Evolutionary conservation across 1,140 invertebrate genomes (phyloP).

Genomic region (Coptotermes formosanus): DNA sequence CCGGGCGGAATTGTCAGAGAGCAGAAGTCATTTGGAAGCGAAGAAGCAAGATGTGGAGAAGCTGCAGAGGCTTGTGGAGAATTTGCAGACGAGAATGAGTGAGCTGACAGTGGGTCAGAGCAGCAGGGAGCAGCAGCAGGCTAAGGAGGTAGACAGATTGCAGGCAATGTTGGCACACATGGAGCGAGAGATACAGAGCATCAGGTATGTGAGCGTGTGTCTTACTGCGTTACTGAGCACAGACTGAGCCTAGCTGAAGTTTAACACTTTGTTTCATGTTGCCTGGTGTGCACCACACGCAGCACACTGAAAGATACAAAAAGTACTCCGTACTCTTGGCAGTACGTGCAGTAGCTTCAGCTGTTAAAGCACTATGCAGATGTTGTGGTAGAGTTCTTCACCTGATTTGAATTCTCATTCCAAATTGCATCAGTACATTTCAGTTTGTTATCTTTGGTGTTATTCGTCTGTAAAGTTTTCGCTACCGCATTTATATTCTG

Average conservation of each 20-base stretch:
- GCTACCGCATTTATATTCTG: too few relatives aligned
- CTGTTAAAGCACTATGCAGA: too few relatives aligned
- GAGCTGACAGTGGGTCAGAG: slow-evolving; percentile 42
- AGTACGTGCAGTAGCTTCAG: too few relatives aligned
- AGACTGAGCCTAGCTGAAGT: too few relatives aligned
- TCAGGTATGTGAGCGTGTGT: slow-evolving; percentile 41
- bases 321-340: neutral
- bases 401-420: too few relatives aligned
- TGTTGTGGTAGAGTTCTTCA: too few relatives aligned
- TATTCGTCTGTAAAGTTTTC: too few relatives aligned
- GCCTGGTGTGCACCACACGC: too few relatives aligned
- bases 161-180: slow-evolving; percentile 42
- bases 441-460: too few relatives aligned
- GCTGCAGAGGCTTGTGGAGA: slow-evolving; percentile 41
- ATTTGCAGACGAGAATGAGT: slow-evolving; percentile 43
- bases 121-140: slow-evolving; percentile 40
- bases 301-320: neutral
- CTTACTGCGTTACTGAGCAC: neutral
- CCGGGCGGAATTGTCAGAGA: slow-evolving; percentile 42
- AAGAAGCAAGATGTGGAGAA: slow-evolving; percentile 43
- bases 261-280: too few relatives aligned
- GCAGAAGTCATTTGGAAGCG: slow-evolving; percentile 41
- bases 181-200: slow-evolving; percentile 43
- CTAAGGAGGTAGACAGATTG: slow-evolving; percentile 42
- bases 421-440: too few relatives aligned